Evolutionary conservation across 2,888 invertebrate species (phyloP), one percentile per base, ranked within the genome.

Genomic region (Ellobium chinense): DNA sequence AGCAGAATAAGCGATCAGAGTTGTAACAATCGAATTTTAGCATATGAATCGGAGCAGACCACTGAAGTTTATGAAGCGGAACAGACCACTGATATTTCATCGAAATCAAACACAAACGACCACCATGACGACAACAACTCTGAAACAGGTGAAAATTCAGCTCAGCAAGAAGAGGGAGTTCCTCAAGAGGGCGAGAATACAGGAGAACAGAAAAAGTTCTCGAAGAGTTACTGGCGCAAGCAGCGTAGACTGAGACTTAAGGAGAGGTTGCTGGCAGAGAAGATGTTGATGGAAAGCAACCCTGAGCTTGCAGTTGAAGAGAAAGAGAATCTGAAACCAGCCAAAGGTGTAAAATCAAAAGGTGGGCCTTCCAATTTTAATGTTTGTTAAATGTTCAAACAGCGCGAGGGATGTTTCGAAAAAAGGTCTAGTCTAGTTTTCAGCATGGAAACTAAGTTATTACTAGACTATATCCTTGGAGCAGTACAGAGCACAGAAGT

Each of bases 141-240:
- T n/a, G 60, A 68, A 34, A 7, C 34, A 18, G 60, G n/a, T 0
- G 66, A 36, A 27, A 37, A 66, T 34, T 21, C 21, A n/a, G 36
- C 34, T 3, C 7, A 21, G 7, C 0, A 24, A 9, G 46, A 29
- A n/a, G 63, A 24, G 0, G 34, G 36, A 9, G 37, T 12, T 3
- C n/a, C 27, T 24, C 36, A 9, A 27, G 66, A 60, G 1, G 58
- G n/a, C 9, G 78, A 78, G 27, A 54, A 9, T 54, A 27, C 3
- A 7, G 74, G 56, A 9, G 78, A 78, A 31, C 70, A 39, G n/a
- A 78, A 73, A 29, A 78, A 78, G 56, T 78, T 72, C 27, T 75
- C 80, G 1, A 80, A 80, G 37, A 80, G 80, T 54, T 80, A 80
- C 36, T 80, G 80, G 80, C 65, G 80, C 3, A 80, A 80, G 36